Evolutionary conservation across 2,113 vertebrate species (phyloP).

Genomic region (Phoenicopterus ruber): DNA sequence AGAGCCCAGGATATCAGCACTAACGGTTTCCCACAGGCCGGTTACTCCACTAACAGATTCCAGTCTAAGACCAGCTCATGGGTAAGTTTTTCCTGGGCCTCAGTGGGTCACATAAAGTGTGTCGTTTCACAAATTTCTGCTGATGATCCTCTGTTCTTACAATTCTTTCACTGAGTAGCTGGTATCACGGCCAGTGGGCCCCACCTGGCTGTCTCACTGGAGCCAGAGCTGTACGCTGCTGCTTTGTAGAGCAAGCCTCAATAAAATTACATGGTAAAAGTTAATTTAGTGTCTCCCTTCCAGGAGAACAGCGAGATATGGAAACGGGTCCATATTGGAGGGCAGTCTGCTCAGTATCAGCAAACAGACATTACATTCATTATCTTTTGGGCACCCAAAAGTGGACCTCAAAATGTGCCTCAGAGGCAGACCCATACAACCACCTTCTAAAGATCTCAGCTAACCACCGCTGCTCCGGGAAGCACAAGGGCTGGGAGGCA

Average conservation of each 20-base stretch:
- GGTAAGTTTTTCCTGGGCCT: neutral
- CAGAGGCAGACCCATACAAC: neutral
- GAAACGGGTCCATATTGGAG: neutral
- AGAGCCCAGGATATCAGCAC: neutral
- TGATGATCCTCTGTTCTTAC: neutral
- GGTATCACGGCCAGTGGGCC: neutral
- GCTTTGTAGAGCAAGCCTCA: neutral
- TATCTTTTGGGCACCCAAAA: neutral
- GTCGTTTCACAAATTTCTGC: neutral
- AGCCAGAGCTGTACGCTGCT: neutral
- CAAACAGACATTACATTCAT: neutral
- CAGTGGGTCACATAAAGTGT: neutral
- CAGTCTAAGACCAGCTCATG: neutral
- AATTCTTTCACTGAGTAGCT: neutral
- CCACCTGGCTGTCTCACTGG: neutral
- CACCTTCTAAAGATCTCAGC: neutral
- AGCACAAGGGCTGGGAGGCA: constrained; percentile 28
- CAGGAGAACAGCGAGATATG: neutral
- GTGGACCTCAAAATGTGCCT: neutral
- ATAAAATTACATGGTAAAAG: neutral
- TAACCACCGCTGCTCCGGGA: neutral
- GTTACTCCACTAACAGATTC: neutral
- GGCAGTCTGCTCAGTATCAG: neutral
- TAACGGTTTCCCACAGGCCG: neutral
- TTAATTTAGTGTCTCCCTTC: neutral